These are phyloP conservation scores for Drosophila atripex DNA, from an alignment of 2,888 invertebrate species.

Conservation along the genomic window DNA sequence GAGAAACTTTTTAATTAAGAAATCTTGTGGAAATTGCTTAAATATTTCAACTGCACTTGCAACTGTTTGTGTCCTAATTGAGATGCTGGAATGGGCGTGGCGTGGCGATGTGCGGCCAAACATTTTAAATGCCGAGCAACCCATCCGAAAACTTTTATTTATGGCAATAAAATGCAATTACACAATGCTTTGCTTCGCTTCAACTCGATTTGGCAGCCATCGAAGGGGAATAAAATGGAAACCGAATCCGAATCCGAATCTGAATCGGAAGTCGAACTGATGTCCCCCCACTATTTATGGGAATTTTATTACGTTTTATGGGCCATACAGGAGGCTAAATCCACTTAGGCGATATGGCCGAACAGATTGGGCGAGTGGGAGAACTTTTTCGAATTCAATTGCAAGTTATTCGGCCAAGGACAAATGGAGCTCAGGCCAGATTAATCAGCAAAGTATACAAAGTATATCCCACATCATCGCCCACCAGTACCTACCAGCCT, in stretches of 20 bases:
- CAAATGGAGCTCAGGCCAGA: slow-evolving; percentile 50
- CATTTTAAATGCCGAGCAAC: slow-evolving; percentile 19
- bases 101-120: slow-evolving; percentile 2
- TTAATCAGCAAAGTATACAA: slow-evolving; percentile 71
- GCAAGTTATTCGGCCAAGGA: slow-evolving; percentile 28
- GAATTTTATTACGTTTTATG: slow-evolving; percentile 68
- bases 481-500: not conserved
- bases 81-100: slow-evolving; percentile 45
- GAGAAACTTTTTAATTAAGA: slow-evolving; percentile 75
- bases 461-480: slow-evolving; percentile 16
- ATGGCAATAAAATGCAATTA: slow-evolving; percentile 75
- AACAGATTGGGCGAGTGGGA: slow-evolving; percentile 16
- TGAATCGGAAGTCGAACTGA: not conserved
- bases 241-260: not conserved
- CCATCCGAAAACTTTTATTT: slow-evolving; percentile 51
- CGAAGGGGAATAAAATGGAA: slow-evolving; percentile 16
- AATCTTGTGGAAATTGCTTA: slow-evolving; percentile 72
- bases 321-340: slow-evolving; percentile 24
- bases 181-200: slow-evolving; percentile 57
- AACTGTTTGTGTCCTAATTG: slow-evolving; percentile 66
- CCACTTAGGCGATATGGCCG: slow-evolving; percentile 5
- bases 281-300: slow-evolving; percentile 56
- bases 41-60: slow-evolving; percentile 68
- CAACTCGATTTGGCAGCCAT: slow-evolving; percentile 33
- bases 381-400: slow-evolving; percentile 14